Base-by-base conservation (phyloP, 2,113 vertebrate genomes). In the Taurulus bubalis region DNA sequence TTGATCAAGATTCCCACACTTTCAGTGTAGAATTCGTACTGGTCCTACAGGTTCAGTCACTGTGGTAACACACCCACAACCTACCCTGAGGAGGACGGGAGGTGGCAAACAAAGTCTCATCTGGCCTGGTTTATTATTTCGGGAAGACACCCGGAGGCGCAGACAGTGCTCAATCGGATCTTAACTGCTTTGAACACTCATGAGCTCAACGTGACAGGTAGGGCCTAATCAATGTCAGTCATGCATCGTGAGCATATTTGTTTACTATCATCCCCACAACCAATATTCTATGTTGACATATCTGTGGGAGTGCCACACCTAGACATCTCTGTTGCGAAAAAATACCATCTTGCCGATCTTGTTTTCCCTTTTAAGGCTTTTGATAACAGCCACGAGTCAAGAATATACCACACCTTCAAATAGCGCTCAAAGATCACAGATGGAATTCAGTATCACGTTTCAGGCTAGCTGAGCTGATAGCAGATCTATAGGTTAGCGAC, bases 21-120 rank as follows among this genome's bases (percentile, higher is more conserved):
- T 55, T 87, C 26, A 84, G 68, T n/a, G 67, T 49, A 30, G 58
- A 92, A 90, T 93, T 89, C 53, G 78, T 88, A 93, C 92, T 83
- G 82, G 91, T 92, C 80, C 30, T 90, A 88, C 93, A 83, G 89
- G 93, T 94, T 94, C 45, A 83, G 66, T 87, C 63, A 75, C 65
- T 83, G 77, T 53, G 40, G 63, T 45, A 82, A 92, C 87, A 92
- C 88, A 82, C 87, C 90, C 84, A 15, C 72, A 85, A 69, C 4
- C 59, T 42, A 47, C 74, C 62, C 70, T 1, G 51, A 70, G 77
- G 80, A 32, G 42, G 42, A 34, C 9, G 38, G 30, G 8, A 8
- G 62, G 38, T 59, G 59, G 32, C 63, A 72, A 40, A 64, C 30
- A 76, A 47, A 40, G 53, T 51, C 59, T 75, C 70, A 84, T 84